Conservation (phyloP, 2,888 invertebrate genomes). For the Calameuta filiformis region DNA sequence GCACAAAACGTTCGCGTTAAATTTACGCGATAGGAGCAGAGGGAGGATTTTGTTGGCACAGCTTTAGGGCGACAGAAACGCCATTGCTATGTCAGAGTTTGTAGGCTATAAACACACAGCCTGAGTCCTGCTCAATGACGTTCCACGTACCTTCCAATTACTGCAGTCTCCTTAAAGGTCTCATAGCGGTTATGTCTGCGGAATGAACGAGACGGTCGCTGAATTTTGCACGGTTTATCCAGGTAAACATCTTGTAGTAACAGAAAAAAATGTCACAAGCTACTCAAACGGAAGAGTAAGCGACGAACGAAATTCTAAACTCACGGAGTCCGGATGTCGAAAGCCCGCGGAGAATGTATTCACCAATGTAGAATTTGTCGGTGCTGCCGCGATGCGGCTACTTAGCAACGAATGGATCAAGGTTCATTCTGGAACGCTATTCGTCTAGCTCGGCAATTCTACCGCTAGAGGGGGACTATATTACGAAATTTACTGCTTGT, state of each 20-base stretch:
- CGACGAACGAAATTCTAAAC: conserved; percentile 49
- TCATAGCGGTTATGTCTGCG: conserved; percentile 54
- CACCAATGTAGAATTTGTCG: background rate
- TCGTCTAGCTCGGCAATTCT: background rate
- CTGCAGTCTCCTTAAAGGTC: conserved; percentile 49
- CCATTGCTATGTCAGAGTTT: conserved; percentile 64
- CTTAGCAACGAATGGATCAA: background rate
- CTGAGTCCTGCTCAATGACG: conserved; percentile 34
- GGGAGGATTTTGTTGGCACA: conserved; percentile 35
- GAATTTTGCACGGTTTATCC: conserved; percentile 65
- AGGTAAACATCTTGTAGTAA: conserved; percentile 69
- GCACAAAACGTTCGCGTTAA: background rate
- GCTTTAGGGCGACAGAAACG: conserved; percentile 52
- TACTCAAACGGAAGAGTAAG: conserved; percentile 59
- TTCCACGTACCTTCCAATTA: conserved; percentile 51
- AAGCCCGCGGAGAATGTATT: background rate
- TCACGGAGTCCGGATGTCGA: conserved; percentile 45
- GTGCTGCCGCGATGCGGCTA: background rate
- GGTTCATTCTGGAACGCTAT: background rate
- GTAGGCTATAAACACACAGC: conserved; percentile 62
- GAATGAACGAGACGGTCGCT: conserved; percentile 50
- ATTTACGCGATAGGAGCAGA: background rate
- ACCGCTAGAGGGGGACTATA: background rate
- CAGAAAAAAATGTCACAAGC: conserved; percentile 67
- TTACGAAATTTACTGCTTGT: background rate